phyloP scores from a whole-genome alignment of 1,140 invertebrate species.

The Drosophila asahinai region DNA sequence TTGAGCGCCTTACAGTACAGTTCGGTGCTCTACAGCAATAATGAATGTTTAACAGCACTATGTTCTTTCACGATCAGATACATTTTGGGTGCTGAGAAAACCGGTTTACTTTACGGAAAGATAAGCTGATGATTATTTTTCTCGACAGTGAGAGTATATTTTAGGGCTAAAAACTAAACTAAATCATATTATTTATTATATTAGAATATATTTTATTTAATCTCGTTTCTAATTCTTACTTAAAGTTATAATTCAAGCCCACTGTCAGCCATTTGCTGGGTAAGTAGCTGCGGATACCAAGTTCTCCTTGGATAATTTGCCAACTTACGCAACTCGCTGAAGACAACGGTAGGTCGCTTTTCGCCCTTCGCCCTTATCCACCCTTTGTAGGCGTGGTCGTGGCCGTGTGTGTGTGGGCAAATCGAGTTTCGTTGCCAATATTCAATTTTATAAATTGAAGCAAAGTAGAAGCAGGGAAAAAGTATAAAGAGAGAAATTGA shows the following conservation, averaged over 20 bases:
- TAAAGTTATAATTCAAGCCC: background rate
- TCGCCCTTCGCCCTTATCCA: background rate
- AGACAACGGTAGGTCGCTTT: conserved; percentile 54
- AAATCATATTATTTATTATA: no score
- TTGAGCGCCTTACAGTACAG: no score
- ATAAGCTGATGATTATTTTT: no score
- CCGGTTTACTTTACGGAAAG: no score
- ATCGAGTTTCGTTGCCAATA: conserved; percentile 75
- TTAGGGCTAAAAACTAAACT: background rate
- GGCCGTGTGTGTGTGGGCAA: conserved; percentile 40
- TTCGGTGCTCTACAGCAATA: no score
- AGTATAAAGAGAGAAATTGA: conserved; percentile 36
- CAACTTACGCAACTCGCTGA: conserved; percentile 63
- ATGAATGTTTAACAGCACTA: no score
- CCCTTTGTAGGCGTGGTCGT: conserved; percentile 16
- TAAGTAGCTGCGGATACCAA: conserved; percentile 34
- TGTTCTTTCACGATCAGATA: no score
- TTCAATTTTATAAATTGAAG: conserved; percentile 79
- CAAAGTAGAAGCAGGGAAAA: conserved; percentile 58
- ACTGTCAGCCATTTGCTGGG: conserved; percentile 26
- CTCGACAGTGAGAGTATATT: no score
- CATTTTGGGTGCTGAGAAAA: no score
- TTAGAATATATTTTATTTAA: no score
- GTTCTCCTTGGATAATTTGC: conserved; percentile 53
- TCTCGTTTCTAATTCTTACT: no score